Evolutionary conservation across 2,888 invertebrate genomes (phyloP), one percentile per base, ranked within the genome.

Genomic region (Eupeodes luniger): DNA sequence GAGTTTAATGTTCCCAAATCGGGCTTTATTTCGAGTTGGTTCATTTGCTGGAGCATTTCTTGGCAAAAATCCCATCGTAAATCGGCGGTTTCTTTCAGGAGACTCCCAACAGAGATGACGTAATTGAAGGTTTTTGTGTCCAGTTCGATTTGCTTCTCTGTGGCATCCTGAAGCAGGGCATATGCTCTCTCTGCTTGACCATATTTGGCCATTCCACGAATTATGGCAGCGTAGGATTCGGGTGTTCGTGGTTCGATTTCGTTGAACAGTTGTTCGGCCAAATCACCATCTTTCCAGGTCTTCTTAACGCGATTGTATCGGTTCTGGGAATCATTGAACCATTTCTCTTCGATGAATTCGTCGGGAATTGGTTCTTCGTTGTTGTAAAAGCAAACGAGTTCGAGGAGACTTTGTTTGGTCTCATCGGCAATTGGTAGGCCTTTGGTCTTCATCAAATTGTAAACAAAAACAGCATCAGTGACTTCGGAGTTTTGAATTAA

Each of bases 311-410:
- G 93, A 76, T 95, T 95, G 27, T 91, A 91, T 0, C 90, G 91
- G 74, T 91, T 92, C 40, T 93, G 93, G 64, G 93, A 93, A 59
- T 96, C 95, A 64, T 94, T 93, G 92, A 96, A 98, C 97, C 97
- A 97, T 74, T 96, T 94, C 92, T 98, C 97, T 91, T 98, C 98
- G 34, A 96, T 94, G 92, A 96, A 96, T 72, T 97, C 96, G 84
- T 96, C 95, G 0, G 95, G 94, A 16, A 96, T 92, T 0, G 95
- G 95, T 89, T 97, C 96, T 82, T 95, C 94, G 90, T 95, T 95
- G 93, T 98, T 98, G 91, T 96, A 96, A 92, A 96, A 98, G 92
- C 98, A 97, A 11, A 98, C 92, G 12, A 98, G 92, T 92, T 98
- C 97, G 27, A 98, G 93, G 14, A 98, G 94, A 9, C 94, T 94